Percentiles rank a stretch among this genome's conserved stretches.
Conservation (phyloP, 2,113 vertebrate genomes). For the Cardinalis cardinalis region DNA sequence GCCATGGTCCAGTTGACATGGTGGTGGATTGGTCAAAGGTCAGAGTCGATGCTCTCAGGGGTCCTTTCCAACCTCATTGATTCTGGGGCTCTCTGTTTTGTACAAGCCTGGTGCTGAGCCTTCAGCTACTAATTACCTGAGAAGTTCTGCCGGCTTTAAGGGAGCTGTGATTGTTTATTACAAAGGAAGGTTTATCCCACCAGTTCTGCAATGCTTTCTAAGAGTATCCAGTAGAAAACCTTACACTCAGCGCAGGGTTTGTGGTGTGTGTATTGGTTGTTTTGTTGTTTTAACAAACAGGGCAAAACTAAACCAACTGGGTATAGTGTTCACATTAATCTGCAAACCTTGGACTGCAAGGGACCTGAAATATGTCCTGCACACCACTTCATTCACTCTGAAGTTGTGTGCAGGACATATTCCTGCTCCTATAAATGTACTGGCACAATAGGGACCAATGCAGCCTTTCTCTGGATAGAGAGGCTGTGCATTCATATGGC, state of each 20-base stretch:
- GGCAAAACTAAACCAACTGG: background rate
- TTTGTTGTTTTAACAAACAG: background rate
- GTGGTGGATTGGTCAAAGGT: background rate
- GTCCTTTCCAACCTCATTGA: background rate
- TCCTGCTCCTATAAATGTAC: background rate
- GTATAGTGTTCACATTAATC: background rate
- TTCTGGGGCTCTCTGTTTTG: background rate
- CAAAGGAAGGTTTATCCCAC: background rate
- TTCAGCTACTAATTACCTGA: background rate
- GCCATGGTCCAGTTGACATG: background rate
- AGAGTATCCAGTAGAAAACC: background rate
- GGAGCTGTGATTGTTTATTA: background rate
- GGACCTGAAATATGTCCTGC: background rate
- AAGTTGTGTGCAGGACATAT: background rate
- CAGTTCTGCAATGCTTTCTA: background rate
- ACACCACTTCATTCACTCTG: background rate
- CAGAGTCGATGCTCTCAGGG: rapidly evolving
- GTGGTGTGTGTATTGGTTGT: background rate
- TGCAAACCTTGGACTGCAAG: background rate
- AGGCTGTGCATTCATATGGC: background rate
- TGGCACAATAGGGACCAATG: background rate
- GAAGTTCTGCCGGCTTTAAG: background rate
- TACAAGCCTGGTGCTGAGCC: background rate
- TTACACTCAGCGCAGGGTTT: background rate
- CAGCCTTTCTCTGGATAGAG: background rate